Conservation (phyloP, 2,888 invertebrate genomes). For the Poecilobothrus nobilitatus region DNA sequence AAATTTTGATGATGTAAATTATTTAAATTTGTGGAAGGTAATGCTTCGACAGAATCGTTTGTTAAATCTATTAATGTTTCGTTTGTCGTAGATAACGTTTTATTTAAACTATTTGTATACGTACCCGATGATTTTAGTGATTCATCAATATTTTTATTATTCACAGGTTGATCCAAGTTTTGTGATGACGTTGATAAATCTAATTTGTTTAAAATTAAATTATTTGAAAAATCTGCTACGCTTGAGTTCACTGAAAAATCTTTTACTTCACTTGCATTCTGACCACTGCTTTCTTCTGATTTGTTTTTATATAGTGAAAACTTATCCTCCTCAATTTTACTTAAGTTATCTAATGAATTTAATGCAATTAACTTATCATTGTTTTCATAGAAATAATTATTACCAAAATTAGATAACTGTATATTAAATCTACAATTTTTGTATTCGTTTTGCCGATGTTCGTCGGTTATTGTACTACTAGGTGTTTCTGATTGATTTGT, state of each 20-base stretch:
- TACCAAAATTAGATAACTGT: neutral
- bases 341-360: neutral
- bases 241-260: neutral
- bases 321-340: neutral
- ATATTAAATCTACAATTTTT: neutral
- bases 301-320: neutral
- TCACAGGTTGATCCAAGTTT: too few relatives aligned
- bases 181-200: neutral
- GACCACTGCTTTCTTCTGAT: neutral
- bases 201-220: neutral
- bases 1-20: neutral
- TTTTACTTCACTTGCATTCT: neutral
- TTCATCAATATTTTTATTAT: neutral
- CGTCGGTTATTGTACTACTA: neutral
- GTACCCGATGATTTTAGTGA: neutral
- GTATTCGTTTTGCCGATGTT: neutral
- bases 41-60: neutral
- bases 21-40: neutral
- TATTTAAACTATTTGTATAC: neutral
- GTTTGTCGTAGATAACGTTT: neutral
- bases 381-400: neutral
- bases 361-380: neutral
- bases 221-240: neutral
- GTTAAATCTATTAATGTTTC: neutral
- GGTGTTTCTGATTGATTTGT: neutral